Conservation (phyloP, 1,140 invertebrate species). For the Potamilus streckersoni region DNA sequence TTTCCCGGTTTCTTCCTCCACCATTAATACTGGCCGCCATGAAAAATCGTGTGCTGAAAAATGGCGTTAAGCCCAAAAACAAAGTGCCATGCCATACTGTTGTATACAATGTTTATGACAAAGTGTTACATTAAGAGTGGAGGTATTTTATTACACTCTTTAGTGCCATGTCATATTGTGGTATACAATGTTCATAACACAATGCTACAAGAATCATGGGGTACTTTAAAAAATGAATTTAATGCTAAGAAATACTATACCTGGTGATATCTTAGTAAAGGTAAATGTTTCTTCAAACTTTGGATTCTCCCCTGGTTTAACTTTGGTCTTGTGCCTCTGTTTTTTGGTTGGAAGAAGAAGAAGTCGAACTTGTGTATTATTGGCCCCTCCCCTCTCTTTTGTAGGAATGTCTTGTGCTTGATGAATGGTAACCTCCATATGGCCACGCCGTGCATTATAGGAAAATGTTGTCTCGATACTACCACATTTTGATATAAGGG, state of each 20-base stretch:
- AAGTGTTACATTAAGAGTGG: too few relatives aligned
- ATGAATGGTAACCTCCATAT: constrained; percentile 89
- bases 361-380: constrained; percentile 86
- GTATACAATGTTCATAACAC: too few relatives aligned
- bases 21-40: too few relatives aligned
- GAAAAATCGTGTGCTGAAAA: too few relatives aligned
- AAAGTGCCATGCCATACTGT: too few relatives aligned
- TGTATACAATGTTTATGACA: too few relatives aligned
- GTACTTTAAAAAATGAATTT: too few relatives aligned
- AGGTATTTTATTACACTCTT: too few relatives aligned
- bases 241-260: constrained; percentile 65
- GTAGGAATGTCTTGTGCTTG: constrained; percentile 86
- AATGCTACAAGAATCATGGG: too few relatives aligned
- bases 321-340: constrained; percentile 92
- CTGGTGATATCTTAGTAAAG: constrained; percentile 89
- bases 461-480: constrained; percentile 87
- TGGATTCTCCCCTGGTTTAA: constrained; percentile 87
- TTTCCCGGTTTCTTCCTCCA: too few relatives aligned
- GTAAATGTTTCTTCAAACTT: constrained; percentile 94
- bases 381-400: constrained; percentile 79
- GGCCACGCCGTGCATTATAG: constrained; percentile 88
- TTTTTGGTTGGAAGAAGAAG: constrained; percentile 90
- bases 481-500: constrained; percentile 75
- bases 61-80: too few relatives aligned
- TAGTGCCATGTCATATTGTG: too few relatives aligned